These are phyloP conservation scores for Orchesella flavescens DNA, from an alignment of 2,888 invertebrate genomes.

Conservation along the genomic window DNA sequence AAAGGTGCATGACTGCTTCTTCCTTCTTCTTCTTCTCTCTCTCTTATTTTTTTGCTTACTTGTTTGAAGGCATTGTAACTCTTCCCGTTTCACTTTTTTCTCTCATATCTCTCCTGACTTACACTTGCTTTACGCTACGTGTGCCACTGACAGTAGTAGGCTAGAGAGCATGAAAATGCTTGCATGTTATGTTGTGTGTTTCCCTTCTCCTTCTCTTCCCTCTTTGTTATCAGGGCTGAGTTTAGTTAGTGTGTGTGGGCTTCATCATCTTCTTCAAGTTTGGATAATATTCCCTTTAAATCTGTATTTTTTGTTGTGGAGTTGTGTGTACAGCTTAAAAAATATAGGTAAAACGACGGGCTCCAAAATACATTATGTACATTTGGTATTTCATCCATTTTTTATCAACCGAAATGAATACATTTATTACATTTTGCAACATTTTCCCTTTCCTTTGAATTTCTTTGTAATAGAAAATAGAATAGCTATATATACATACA, in stretches of 20 bases:
- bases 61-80: slow-evolving; percentile 41
- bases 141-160: slow-evolving; percentile 22
- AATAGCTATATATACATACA: not conserved
- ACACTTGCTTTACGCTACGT: slow-evolving; percentile 16
- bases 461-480: too few species aligned
- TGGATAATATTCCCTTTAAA: not conserved
- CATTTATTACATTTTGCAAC: slow-evolving; percentile 22
- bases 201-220: not conserved
- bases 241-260: not conserved
- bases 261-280: not conserved
- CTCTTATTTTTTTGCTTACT: not conserved
- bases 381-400: too few species aligned
- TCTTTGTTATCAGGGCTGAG: too few species aligned
- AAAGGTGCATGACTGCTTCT: slow-evolving; percentile 46
- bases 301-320: not conserved
- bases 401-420: slow-evolving; percentile 22
- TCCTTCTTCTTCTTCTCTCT: slow-evolving; percentile 20
- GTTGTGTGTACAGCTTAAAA: not conserved
- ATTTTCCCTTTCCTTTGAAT: too few species aligned
- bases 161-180: slow-evolving; percentile 5
- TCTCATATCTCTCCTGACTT: slow-evolving; percentile 31
- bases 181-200: not conserved
- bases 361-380: too few species aligned
- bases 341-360: not conserved
- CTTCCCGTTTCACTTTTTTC: slow-evolving; percentile 35